A percentile compares a stretch with the other conserved stretches of the same genome.
Evolutionary conservation across 2,113 vertebrate species (phyloP).

Genomic region (Vulpes vulpes): DNA sequence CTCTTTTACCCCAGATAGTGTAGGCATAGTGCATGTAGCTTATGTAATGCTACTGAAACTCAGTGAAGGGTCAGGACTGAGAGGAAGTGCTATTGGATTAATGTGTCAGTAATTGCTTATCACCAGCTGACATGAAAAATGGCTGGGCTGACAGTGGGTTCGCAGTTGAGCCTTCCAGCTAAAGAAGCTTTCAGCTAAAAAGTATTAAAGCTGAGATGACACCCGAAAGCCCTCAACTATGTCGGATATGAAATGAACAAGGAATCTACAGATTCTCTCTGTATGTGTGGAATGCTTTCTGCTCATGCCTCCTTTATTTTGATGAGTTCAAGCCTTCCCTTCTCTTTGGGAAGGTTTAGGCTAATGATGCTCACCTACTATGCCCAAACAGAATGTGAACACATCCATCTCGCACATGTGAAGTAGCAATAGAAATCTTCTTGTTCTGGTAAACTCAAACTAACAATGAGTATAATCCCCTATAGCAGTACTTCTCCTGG

Average conservation of each 20-base stretch:
- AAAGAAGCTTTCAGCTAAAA: conserved; percentile 78
- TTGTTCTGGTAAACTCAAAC: neutral
- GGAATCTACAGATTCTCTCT: neutral
- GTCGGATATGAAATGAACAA: conserved; percentile 71
- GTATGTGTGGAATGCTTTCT: conserved; percentile 41
- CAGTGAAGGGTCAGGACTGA: conserved; percentile 77
- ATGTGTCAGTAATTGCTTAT: conserved; percentile 83
- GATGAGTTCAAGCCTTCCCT: neutral
- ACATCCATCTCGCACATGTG: neutral
- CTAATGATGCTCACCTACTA: neutral
- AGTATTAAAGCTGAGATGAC: conserved; percentile 77
- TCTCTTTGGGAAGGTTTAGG: neutral
- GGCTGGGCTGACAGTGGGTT: conserved; percentile 64
- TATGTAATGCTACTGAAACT: conserved; percentile 63
- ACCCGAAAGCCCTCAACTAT: conserved; percentile 18
- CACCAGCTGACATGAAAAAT: conserved; percentile 77
- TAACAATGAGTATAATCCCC: conserved; percentile 37
- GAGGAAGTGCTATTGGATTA: conserved; percentile 74
- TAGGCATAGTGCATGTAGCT: conserved; percentile 6
- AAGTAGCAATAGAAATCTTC: neutral
- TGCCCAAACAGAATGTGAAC: neutral
- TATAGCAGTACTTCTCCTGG: neutral
- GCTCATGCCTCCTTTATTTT: neutral
- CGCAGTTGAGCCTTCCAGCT: conserved; percentile 76
- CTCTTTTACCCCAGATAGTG: neutral